A percentile compares a stretch with the other conserved stretches of the same genome.
These are phyloP conservation scores for Sebastes oblongus DNA, from an alignment of 2,797 vertebrate genomes.

Conservation along the genomic window DNA sequence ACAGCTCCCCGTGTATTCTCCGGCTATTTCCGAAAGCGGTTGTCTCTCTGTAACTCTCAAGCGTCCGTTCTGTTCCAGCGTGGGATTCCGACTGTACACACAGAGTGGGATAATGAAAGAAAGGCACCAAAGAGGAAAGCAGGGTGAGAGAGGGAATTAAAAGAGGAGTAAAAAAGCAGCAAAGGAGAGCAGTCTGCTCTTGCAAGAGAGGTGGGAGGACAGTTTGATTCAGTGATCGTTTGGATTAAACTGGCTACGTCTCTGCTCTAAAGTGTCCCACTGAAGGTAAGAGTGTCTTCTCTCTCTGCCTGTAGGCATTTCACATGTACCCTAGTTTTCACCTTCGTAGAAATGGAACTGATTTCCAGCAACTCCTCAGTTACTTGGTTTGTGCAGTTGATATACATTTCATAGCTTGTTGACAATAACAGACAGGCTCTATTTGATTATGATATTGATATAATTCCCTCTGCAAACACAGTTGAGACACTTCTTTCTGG, in stretches of 20 bases:
- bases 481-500: neutral
- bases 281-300: constrained; percentile 71
- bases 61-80: constrained; percentile 36
- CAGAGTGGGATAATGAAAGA: constrained; percentile 70
- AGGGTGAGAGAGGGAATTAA: constrained; percentile 70
- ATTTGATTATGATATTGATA: neutral
- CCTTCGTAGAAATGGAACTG: neutral
- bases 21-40: constrained; percentile 33
- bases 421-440: constrained; percentile 1
- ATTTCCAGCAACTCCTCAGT: neutral
- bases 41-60: constrained; percentile 4
- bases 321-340: neutral
- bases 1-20: constrained; percentile 42
- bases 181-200: constrained; percentile 33
- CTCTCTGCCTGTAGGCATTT: constrained; percentile 1
- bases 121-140: constrained; percentile 50
- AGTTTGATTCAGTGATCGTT: constrained; percentile 71
- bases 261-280: constrained; percentile 54
- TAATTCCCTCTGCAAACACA: neutral
- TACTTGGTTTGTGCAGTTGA: neutral
- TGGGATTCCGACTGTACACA: constrained; percentile 61
- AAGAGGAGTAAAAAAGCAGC: constrained; percentile 45
- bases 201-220: constrained; percentile 53
- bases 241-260: constrained; percentile 74
- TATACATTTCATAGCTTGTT: constrained; percentile 2